Evolutionary conservation across 2,888 invertebrate species (phyloP).

Genomic region (Phyllotreta cruciferae): DNA sequence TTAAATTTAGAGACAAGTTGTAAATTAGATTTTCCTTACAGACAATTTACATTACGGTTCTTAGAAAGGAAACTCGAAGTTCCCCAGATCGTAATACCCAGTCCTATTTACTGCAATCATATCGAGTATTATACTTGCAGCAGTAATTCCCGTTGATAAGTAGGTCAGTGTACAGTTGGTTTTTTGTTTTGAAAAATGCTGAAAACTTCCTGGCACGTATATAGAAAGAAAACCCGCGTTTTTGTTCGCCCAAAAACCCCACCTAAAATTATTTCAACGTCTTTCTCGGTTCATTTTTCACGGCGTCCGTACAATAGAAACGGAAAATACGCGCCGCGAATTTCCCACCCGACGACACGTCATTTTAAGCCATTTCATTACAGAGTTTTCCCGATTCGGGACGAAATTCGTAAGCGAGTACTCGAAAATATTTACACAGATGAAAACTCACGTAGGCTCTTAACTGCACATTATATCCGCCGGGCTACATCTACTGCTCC

Average conservation of each 20-base stretch:
- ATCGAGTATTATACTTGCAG: no score
- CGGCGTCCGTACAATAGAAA: slow-evolving; percentile 3
- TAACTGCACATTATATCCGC: slow-evolving; percentile 27
- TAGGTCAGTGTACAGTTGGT: no score
- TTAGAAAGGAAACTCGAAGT: no score
- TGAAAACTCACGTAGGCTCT: slow-evolving; percentile 28
- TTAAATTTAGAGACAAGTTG: slow-evolving; percentile 1
- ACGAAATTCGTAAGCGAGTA: slow-evolving; percentile 17
- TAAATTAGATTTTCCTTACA: slow-evolving; percentile 2
- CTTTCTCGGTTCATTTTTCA: slow-evolving; percentile 17
- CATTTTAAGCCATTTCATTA: slow-evolving; percentile 23
- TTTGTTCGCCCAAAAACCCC: no score
- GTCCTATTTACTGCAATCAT: no score
- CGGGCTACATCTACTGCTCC: slow-evolving; percentile 14
- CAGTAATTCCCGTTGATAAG: no score
- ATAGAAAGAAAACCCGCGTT: no score
- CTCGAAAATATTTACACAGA: slow-evolving; percentile 19
- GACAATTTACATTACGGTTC: slow-evolving; percentile 1
- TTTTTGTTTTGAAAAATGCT: no score
- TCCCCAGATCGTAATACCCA: no score
- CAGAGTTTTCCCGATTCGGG: slow-evolving; percentile 22
- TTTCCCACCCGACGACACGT: slow-evolving; percentile 1
- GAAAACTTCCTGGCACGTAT: no score
- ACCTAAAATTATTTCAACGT: neutral
- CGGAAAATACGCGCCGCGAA: slow-evolving; percentile 9